Conservation (phyloP, 2,113 vertebrate genomes). For the Cynopterus brachyotis region DNA sequence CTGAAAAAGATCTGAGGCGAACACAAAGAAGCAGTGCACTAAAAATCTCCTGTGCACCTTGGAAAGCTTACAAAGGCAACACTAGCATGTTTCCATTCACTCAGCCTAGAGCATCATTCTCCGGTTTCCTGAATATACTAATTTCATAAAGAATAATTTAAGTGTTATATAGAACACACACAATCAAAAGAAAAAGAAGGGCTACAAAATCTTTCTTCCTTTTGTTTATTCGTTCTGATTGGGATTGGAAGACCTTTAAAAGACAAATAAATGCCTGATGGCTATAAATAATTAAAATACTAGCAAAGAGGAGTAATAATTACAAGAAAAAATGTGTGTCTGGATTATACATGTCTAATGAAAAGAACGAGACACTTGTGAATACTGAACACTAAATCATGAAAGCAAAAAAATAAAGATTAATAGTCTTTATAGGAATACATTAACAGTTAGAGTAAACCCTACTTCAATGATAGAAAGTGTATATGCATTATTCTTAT, state of each 20-base stretch:
- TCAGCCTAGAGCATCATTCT: slow-evolving; percentile 62
- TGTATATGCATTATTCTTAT: neutral
- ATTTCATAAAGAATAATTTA: slow-evolving; percentile 75
- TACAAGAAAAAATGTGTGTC: slow-evolving; percentile 74
- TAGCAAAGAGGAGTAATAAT: slow-evolving; percentile 61
- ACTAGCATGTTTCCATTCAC: slow-evolving; percentile 57
- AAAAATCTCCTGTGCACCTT: slow-evolving; percentile 59
- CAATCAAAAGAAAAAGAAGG: slow-evolving; percentile 70
- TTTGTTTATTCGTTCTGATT: slow-evolving; percentile 73
- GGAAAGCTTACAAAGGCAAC: slow-evolving; percentile 73
- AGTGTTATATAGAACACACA: slow-evolving; percentile 71
- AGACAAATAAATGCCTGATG: slow-evolving; percentile 70
- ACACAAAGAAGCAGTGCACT: slow-evolving; percentile 46
- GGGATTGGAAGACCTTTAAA: slow-evolving; percentile 76
- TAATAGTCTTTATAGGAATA: neutral
- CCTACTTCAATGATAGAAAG: neutral
- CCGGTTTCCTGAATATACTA: slow-evolving; percentile 71
- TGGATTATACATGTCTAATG: slow-evolving; percentile 69
- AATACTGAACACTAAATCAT: slow-evolving; percentile 35
- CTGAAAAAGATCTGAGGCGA: slow-evolving; percentile 58
- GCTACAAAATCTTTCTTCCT: slow-evolving; percentile 68
- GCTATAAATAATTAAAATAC: slow-evolving; percentile 80
- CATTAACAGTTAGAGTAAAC: neutral
- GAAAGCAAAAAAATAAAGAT: slow-evolving; percentile 43
- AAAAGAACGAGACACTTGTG: slow-evolving; percentile 60